Percentiles rank a stretch among this genome's conserved stretches.
These are phyloP conservation scores for Leguminivora glycinivorella DNA, from an alignment of 1,140 invertebrate genomes.

Conservation along the genomic window DNA sequence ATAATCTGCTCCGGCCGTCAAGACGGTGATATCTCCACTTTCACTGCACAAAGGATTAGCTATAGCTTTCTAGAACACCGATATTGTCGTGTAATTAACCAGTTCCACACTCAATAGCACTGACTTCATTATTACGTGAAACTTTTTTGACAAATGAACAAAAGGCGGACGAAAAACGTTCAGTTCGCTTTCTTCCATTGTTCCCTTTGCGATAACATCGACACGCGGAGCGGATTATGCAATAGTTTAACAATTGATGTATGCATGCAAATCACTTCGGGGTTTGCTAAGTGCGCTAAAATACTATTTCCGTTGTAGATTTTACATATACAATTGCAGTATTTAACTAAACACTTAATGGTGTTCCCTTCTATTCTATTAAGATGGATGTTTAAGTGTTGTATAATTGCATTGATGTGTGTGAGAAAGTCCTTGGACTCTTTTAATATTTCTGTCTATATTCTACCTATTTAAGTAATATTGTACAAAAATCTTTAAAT, in stretches of 20 bases:
- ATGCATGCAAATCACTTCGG: constrained; percentile 11
- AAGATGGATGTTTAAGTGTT: not conserved
- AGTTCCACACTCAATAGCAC: constrained; percentile 51
- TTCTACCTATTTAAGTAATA: no score
- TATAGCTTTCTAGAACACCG: constrained; percentile 54
- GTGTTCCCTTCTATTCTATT: not conserved
- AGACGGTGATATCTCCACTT: constrained; percentile 46
- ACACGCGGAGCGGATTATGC: constrained; percentile 5
- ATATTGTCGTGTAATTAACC: constrained; percentile 31
- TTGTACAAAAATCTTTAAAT: no score
- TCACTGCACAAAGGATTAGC: constrained; percentile 66
- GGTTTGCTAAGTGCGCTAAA: constrained; percentile 4
- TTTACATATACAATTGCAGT: not conserved
- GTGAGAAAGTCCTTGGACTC: not conserved
- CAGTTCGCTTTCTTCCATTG: constrained; percentile 48
- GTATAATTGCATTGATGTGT: not conserved
- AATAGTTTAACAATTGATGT: constrained; percentile 13
- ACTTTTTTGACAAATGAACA: constrained; percentile 27
- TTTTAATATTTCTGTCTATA: not conserved
- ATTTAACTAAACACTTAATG: not conserved
- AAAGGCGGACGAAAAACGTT: constrained; percentile 11
- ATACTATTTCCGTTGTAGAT: not conserved
- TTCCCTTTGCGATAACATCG: constrained; percentile 34
- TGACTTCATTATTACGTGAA: constrained; percentile 26
- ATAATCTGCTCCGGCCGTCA: constrained; percentile 47